Evolutionary conservation across 2,888 invertebrate genomes (phyloP), one percentile per base, ranked within the genome.

Genomic region (Diarsia brunnea): DNA sequence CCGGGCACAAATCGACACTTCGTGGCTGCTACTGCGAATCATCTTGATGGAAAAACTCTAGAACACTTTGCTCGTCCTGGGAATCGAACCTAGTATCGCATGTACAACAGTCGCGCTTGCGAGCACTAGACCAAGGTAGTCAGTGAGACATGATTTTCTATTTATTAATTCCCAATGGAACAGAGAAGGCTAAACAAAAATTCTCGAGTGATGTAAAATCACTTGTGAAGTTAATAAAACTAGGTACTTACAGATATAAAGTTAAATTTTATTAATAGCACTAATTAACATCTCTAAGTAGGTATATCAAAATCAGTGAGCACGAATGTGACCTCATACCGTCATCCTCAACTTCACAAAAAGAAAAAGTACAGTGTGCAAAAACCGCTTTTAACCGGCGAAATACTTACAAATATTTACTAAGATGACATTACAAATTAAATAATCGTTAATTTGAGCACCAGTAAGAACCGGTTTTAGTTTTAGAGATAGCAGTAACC

Each of bases 301-400:
- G 5, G 8, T 69, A 31, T 27, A 19, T 45, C 31, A 2, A 68
- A 76, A 78, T 51, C 43, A 24, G 12, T 55, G n/a, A 72, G 3
- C 43, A 67, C 19, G 2, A 38, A 47, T 31, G 24, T 70, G 67
- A 83, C 31, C 67, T 64, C 66, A 38, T 43, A 31, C 0, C 1
- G 19, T 31, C 11, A 38, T 21, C 43, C 16, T 60, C 58, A 27
- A 14, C 69, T 31, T n/a, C 60, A 24, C 43, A 31, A 19, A 58
- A 24, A 31, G 0, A 45, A 49, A 60, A 69, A 53, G 60, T 38
- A 72, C 65, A 69, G 76, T 61, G 70, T 64, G 67, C 82, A 71
- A 82, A 75, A 82, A 77, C 84, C 68, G 65, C 67, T 72, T 69
- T 12, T 38, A 45, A 72, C 84, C 67, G 65, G 60, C 12, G 31